Conservation (phyloP, 2,113 vertebrate species). For the Callaeas wilsoni region DNA sequence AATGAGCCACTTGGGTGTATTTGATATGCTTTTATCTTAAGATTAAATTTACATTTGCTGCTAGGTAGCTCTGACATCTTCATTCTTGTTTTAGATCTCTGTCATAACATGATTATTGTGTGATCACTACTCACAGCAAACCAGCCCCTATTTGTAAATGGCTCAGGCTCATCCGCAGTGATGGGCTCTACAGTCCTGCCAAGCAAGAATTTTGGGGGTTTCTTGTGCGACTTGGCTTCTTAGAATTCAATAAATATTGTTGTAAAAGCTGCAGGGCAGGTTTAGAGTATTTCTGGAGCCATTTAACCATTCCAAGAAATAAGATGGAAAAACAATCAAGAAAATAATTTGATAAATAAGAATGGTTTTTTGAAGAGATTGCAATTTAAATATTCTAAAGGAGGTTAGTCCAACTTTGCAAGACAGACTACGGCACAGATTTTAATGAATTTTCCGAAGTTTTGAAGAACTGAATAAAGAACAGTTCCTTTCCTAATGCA, state of each 20-base stretch:
- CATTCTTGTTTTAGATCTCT: slow-evolving; percentile 20
- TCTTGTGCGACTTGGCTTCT: neutral
- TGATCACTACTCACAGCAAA: neutral
- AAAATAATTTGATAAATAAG: neutral
- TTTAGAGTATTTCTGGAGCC: neutral
- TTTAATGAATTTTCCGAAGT: neutral
- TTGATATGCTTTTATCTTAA: slow-evolving; percentile 52
- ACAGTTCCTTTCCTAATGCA: neutral
- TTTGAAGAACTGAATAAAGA: neutral
- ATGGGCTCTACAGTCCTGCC: neutral
- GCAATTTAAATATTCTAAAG: neutral
- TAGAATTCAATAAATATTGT: neutral
- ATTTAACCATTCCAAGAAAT: neutral
- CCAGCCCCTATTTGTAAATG: neutral
- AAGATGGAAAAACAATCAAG: neutral
- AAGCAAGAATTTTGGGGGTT: neutral
- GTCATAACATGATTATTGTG: neutral
- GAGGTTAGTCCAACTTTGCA: neutral
- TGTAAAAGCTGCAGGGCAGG: neutral
- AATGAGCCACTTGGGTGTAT: slow-evolving; percentile 41
- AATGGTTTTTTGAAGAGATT: neutral
- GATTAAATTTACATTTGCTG: slow-evolving; percentile 43
- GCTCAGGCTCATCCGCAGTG: neutral
- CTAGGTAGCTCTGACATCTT: slow-evolving; percentile 38
- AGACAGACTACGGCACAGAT: neutral